phyloP scores from a whole-genome alignment of 53 echinoderm and acorn worm species.

The Astropecten irregularis region DNA sequence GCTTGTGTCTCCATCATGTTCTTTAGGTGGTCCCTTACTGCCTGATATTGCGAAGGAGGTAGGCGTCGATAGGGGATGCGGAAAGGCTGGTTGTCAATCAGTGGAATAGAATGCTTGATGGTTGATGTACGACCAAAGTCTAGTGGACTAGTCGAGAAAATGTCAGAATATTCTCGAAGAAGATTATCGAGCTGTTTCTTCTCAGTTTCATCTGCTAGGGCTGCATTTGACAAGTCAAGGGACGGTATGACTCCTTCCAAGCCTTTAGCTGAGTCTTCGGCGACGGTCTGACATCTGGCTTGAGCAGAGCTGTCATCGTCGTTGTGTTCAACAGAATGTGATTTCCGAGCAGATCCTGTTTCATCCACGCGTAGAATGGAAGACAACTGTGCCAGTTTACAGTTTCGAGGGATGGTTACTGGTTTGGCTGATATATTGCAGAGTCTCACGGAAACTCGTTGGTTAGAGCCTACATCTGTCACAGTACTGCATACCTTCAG shows the following conservation, averaged over 20 bases:
- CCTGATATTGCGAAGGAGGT: slow-evolving; percentile 38
- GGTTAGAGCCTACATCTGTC: too few relatives aligned
- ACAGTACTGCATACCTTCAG: too few relatives aligned
- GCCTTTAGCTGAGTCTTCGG: too few relatives aligned
- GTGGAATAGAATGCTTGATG: slow-evolving; percentile 9
- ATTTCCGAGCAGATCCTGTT: neutral
- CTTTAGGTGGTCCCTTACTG: slow-evolving; percentile 7
- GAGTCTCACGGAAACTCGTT: too few relatives aligned
- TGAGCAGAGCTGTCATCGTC: too few relatives aligned
- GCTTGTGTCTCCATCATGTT: slow-evolving; percentile 12
- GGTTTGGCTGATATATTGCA: slow-evolving; percentile 4
- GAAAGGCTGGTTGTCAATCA: slow-evolving; percentile 38
- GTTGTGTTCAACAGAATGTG: too few relatives aligned
- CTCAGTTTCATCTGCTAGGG: neutral
- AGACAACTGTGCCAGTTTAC: neutral
- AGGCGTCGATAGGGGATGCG: slow-evolving; percentile 21
- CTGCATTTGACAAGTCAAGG: neutral
- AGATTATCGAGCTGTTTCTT: neutral
- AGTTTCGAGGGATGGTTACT: neutral
- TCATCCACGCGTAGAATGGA: neutral
- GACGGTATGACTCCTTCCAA: too few relatives aligned
- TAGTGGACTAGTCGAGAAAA: neutral
- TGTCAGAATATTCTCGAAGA: neutral
- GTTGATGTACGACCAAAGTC: slow-evolving; percentile 16
- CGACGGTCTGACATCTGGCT: too few relatives aligned